Evolutionary conservation across 2,888 invertebrate genomes (phyloP).

Genomic region (Drosophila mayaguana): DNA sequence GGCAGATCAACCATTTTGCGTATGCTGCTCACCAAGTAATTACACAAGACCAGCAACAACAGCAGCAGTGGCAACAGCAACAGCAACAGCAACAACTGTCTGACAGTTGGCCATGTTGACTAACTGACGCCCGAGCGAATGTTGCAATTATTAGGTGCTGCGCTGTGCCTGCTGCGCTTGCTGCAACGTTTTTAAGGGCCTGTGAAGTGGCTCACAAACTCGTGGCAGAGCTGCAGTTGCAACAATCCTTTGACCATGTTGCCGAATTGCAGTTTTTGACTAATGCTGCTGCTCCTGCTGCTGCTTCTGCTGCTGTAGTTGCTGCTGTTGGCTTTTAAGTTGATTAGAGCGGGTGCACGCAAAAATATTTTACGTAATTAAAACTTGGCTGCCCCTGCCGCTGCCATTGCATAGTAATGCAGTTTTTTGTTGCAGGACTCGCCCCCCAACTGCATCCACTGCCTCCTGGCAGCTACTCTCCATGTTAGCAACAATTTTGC

Average conservation of each 20-base stretch:
- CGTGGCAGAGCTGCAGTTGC: constrained; percentile 40
- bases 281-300: constrained; percentile 5
- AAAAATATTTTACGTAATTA: constrained; percentile 80
- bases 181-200: constrained; percentile 48
- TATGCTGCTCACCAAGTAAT: constrained; percentile 73
- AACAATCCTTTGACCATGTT: constrained; percentile 58
- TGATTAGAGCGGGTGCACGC: constrained; percentile 73
- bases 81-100: constrained; percentile 7
- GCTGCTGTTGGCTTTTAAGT: constrained; percentile 67
- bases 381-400: constrained; percentile 66
- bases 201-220: constrained; percentile 35
- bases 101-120: constrained; percentile 43
- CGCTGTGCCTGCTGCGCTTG: constrained; percentile 9
- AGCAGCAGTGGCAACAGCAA: constrained; percentile 24
- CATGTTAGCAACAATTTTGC: constrained; percentile 54
- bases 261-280: constrained; percentile 70
- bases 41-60: constrained; percentile 59
- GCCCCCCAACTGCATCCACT: background rate
- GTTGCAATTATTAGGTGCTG: constrained; percentile 60
- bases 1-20: constrained; percentile 75
- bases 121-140: constrained; percentile 43
- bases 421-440: constrained; percentile 45
- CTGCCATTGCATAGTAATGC: constrained; percentile 63
- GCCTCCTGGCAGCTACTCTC: background rate
- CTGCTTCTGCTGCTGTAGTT: constrained; percentile 8